These are phyloP conservation scores for Falcaria lacertinaria DNA, from an alignment of 2,888 invertebrate species.

Conservation along the genomic window DNA sequence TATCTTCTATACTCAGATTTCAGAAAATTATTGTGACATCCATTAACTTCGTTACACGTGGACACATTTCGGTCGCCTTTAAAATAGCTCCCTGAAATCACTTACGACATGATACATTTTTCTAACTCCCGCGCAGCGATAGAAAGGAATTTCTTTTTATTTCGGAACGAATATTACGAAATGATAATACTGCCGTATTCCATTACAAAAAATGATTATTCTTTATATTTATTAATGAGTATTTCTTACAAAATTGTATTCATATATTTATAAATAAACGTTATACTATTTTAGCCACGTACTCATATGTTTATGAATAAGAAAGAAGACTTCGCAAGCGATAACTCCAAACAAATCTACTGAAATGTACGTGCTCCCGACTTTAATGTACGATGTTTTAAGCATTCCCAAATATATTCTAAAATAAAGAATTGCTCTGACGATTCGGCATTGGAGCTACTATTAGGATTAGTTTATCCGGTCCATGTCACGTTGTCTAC, in stretches of 20 bases:
- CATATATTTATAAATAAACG: no score
- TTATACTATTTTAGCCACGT: no score
- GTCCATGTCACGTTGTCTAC: slow-evolving; percentile 32
- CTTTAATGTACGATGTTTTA: slow-evolving; percentile 27
- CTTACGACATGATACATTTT: slow-evolving; percentile 37
- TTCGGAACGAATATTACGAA: slow-evolving; percentile 8
- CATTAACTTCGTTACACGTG: slow-evolving; percentile 43
- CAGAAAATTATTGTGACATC: slow-evolving; percentile 38
- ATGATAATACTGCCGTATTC: slow-evolving; percentile 3
- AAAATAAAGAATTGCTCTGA: slow-evolving; percentile 40
- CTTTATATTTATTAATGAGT: slow-evolving; percentile 3
- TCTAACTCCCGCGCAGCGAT: slow-evolving; percentile 19
- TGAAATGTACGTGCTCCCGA: slow-evolving; percentile 40
- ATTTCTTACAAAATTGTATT: no score
- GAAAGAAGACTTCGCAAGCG: slow-evolving; percentile 24
- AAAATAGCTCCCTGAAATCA: slow-evolving; percentile 45
- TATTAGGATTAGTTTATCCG: slow-evolving; percentile 47
- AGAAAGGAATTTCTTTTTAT: slow-evolving; percentile 18
- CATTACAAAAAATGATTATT: slow-evolving; percentile 5
- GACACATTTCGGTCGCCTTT: slow-evolving; percentile 56
- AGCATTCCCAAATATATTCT: slow-evolving; percentile 53
- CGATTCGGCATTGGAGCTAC: slow-evolving; percentile 38
- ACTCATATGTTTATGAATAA: no score
- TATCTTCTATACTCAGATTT: slow-evolving; percentile 16
- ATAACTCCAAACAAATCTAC: slow-evolving; percentile 43